These are phyloP conservation scores for Betta splendens DNA, from an alignment of 2,797 vertebrate species.

Conservation along the genomic window DNA sequence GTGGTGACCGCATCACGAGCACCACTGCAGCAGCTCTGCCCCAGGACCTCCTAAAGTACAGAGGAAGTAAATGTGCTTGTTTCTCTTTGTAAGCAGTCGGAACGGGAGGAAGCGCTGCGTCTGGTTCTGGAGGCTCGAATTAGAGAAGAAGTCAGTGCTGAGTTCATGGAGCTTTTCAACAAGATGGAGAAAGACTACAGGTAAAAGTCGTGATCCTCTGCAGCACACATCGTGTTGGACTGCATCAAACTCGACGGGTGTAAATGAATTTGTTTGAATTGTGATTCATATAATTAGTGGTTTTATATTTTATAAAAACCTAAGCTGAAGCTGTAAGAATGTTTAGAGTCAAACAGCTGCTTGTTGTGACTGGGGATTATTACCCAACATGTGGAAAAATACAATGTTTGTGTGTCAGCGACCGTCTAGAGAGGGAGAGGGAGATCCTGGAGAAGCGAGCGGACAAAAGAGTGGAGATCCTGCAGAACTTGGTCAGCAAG, in stretches of 20 bases:
- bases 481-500: conserved; percentile 83
- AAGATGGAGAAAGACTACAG: conserved; percentile 87
- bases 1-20: no score
- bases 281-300: no score
- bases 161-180: conserved; percentile 84
- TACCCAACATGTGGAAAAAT: no score
- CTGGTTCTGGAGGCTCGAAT: conserved; percentile 87
- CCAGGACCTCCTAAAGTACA: no score
- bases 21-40: no score
- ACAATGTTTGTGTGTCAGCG: conserved; percentile 75
- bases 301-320: no score
- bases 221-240: no score
- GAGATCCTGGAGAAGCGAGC: conserved; percentile 85
- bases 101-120: conserved; percentile 80
- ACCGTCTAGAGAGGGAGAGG: conserved; percentile 82
- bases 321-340: no score
- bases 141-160: conserved; percentile 87
- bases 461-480: conserved; percentile 88
- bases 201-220: conserved; percentile 62
- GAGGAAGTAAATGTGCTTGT: not conserved
- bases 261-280: no score
- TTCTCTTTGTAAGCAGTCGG: not conserved
- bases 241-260: no score
- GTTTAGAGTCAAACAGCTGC: no score
- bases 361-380: no score